phyloP scores from a whole-genome alignment of 2,797 vertebrate species.

The Gymnothorax reevesii region DNA sequence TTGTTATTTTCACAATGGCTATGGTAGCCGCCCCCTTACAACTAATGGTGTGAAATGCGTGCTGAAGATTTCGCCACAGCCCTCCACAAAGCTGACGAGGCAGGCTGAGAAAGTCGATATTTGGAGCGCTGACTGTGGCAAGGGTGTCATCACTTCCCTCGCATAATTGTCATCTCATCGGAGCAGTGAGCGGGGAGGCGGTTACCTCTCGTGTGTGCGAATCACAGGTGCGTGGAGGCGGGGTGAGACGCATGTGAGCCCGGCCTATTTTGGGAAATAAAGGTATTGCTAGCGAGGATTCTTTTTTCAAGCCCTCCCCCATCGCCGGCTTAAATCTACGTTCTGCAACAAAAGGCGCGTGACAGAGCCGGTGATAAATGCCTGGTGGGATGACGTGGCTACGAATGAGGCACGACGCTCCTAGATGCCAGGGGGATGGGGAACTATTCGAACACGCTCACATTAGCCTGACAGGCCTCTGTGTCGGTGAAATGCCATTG shows the following conservation, averaged over 20 bases:
- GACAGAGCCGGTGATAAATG: neutral
- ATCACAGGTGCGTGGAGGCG: neutral
- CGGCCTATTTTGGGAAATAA: neutral
- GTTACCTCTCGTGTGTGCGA: too few species aligned
- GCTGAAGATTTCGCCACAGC: neutral
- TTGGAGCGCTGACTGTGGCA: constrained; percentile 26
- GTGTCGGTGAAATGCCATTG: constrained; percentile 46
- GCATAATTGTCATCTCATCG: neutral
- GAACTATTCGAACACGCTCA: constrained; percentile 15
- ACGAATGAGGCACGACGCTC: neutral
- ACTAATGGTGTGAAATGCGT: neutral
- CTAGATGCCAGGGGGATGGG: constrained; percentile 32
- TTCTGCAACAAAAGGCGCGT: neutral
- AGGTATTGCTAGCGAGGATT: neutral
- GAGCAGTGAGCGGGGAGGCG: neutral
- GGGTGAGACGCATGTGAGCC: neutral
- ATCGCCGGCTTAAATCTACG: neutral
- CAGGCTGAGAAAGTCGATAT: neutral
- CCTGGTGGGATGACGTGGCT: neutral
- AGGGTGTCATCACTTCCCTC: neutral
- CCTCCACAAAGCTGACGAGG: constrained; percentile 28
- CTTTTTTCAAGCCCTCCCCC: neutral
- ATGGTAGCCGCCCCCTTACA: neutral
- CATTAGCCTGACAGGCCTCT: constrained; percentile 13
- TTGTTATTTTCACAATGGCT: neutral